A percentile compares a stretch with the other conserved stretches of the same genome.
Evolutionary conservation across 2,797 vertebrate genomes (phyloP).

Genomic region (Amblyraja radiata): DNA sequence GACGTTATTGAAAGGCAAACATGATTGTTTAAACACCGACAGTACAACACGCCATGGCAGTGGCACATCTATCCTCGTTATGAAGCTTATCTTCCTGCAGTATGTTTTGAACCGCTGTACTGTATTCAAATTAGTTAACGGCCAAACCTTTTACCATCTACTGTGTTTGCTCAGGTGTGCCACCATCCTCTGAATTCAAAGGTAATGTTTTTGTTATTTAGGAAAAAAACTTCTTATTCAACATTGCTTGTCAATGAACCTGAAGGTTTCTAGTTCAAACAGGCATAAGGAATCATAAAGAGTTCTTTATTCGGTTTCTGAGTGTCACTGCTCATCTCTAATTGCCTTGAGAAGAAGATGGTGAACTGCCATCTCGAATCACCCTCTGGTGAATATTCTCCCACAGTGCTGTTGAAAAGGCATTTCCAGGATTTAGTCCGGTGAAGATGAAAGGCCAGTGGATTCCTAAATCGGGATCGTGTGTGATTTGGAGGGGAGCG

Average conservation of each 20-base stretch:
- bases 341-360: too few relatives aligned
- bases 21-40: background rate
- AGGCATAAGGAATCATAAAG: background rate
- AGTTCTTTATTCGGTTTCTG: background rate
- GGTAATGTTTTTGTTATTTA: background rate
- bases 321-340: too few relatives aligned
- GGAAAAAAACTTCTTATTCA: background rate
- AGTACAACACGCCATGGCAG: background rate
- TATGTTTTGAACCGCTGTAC: background rate
- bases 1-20: background rate
- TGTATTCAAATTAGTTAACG: background rate
- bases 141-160: background rate
- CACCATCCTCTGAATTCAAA: background rate
- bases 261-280: background rate
- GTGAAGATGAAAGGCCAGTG: too few relatives aligned
- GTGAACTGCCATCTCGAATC: too few relatives aligned
- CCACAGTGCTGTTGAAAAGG: too few relatives aligned
- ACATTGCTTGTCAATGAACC: background rate
- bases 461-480: too few relatives aligned
- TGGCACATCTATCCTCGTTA: background rate
- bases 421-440: too few relatives aligned
- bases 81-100: background rate
- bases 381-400: too few relatives aligned
- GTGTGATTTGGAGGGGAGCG: too few relatives aligned
- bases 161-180: background rate